Conservation (phyloP, 2,113 vertebrate genomes). For the Mustelus asterias region DNA sequence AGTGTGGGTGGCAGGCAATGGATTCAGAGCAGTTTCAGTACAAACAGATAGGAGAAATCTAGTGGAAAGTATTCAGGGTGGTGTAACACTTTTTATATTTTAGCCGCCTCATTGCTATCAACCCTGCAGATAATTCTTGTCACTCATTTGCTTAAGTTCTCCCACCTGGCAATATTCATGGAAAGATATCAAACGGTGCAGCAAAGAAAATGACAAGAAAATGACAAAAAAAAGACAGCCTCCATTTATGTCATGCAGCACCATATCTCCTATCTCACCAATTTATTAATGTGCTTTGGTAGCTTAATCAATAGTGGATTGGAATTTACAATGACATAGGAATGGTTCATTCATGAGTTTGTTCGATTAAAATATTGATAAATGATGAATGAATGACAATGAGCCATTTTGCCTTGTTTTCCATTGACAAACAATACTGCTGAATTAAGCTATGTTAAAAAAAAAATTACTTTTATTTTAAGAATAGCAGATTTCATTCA, state of each 20-base stretch:
- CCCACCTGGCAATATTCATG: not conserved
- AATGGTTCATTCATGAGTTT: not conserved
- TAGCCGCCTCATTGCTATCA: not conserved
- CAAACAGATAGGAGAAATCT: not conserved
- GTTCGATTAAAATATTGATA: not conserved
- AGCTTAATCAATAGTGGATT: not conserved
- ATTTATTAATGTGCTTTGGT: not conserved
- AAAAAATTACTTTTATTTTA: not conserved
- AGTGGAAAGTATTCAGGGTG: not conserved
- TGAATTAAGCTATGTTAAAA: not conserved
- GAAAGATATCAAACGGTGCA: not conserved
- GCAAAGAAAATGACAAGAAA: not conserved
- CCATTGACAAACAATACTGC: not conserved
- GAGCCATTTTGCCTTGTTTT: not conserved
- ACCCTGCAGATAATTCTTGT: not conserved
- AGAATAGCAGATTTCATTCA: not conserved
- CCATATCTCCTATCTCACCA: not conserved
- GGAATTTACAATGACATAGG: not conserved
- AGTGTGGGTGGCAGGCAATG: not conserved
- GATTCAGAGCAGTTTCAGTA: not conserved
- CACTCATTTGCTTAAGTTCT: not conserved
- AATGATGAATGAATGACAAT: not conserved
- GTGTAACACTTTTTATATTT: not conserved
- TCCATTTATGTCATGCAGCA: not conserved
- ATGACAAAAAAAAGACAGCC: not conserved